Percentiles rank a stretch among this genome's conserved stretches.
Evolutionary conservation across 2,113 vertebrate species (phyloP).

Genomic region (Ophthalmotilapia sp.): DNA sequence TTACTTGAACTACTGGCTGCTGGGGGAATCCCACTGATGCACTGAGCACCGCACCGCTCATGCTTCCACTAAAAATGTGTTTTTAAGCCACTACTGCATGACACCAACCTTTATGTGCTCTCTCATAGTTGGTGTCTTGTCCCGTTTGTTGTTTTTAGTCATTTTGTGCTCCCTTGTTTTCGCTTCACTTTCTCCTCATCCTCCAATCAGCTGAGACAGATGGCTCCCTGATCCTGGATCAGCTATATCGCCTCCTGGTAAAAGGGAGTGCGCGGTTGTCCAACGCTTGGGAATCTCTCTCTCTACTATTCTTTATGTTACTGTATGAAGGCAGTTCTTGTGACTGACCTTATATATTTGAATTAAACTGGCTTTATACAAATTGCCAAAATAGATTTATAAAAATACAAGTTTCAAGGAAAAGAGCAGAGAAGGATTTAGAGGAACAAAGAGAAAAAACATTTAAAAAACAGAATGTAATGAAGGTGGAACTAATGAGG

Average conservation of each 20-base stretch:
- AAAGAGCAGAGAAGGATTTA: not conserved
- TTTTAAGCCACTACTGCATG: not conserved
- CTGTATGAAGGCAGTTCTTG: not conserved
- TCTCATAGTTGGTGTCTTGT: not conserved
- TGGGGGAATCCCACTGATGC: not conserved
- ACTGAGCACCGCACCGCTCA: not conserved
- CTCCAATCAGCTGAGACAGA: not conserved
- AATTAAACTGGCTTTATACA: not conserved
- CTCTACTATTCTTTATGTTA: not conserved
- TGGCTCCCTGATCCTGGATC: not conserved
- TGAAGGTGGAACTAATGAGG: not conserved
- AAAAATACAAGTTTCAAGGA: not conserved
- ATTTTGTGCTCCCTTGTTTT: not conserved
- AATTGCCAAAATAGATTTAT: not conserved
- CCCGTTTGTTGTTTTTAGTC: not conserved
- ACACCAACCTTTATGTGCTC: not conserved
- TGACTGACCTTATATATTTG: not conserved
- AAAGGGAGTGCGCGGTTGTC: not conserved
- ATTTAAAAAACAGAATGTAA: not conserved
- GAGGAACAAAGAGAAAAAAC: not conserved
- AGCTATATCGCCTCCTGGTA: not conserved
- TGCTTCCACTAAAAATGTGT: not conserved
- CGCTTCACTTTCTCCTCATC: not conserved
- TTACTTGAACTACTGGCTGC: not conserved
- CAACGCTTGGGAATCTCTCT: not conserved